Evolutionary conservation across 2,797 vertebrate species (phyloP).

Genomic region (Nyctibius grandis): DNA sequence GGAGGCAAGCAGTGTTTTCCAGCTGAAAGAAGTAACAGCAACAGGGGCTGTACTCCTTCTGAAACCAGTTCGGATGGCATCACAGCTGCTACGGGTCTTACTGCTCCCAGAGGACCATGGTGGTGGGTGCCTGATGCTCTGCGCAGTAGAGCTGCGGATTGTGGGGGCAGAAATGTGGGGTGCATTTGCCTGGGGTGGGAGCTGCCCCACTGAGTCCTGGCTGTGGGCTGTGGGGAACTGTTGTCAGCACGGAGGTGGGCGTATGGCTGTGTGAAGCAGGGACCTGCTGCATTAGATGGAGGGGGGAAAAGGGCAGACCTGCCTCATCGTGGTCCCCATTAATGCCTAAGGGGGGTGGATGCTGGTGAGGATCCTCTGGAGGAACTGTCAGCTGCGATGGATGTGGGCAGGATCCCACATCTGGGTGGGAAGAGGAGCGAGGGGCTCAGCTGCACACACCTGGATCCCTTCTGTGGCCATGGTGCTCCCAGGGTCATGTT

Average conservation of each 20-base stretch:
- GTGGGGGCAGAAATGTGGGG: accelerated
- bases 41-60: not conserved
- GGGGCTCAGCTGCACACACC: not conserved
- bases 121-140: not conserved
- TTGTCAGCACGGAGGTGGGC: not conserved
- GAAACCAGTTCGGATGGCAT: not conserved
- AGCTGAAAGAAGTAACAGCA: not conserved
- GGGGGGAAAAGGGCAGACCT: not conserved
- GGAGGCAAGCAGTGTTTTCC: not conserved
- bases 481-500: not conserved
- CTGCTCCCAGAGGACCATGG: not conserved
- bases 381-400: not conserved
- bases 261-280: accelerated
- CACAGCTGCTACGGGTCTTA: accelerated
- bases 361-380: not conserved
- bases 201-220: not conserved
- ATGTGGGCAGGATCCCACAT: not conserved
- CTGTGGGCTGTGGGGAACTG: not conserved
- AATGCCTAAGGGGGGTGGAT: not conserved
- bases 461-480: not conserved
- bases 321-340: not conserved
- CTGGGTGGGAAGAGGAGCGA: accelerated
- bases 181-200: not conserved
- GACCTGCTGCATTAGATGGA: not conserved
- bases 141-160: not conserved